phyloP scores from a whole-genome alignment of 2,888 invertebrate genomes.

The Caenorhabditis macrosperma region DNA sequence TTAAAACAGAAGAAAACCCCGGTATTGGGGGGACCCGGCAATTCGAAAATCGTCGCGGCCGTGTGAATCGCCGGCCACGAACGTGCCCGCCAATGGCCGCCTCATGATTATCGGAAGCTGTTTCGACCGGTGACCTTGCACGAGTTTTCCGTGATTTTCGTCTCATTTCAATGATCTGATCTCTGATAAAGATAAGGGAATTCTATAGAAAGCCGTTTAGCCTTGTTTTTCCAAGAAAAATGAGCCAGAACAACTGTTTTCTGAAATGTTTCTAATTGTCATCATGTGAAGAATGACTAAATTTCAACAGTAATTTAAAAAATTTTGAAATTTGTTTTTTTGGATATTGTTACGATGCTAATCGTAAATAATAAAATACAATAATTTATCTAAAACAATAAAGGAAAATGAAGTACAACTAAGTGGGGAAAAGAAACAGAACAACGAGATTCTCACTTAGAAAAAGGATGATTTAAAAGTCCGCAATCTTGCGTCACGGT shows the following conservation, averaged over 20 bases:
- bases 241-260: neutral
- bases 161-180: too few relatives aligned
- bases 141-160: neutral
- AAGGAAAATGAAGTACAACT: too few relatives aligned
- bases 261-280: neutral
- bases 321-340: neutral
- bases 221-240: neutral
- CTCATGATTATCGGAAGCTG: conserved; percentile 10
- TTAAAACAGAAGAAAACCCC: too few relatives aligned
- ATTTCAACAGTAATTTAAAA: neutral
- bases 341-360: too few relatives aligned
- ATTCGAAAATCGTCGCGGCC: neutral
- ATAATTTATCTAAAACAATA: too few relatives aligned
- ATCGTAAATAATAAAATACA: too few relatives aligned
- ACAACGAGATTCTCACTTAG: too few relatives aligned
- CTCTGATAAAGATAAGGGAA: too few relatives aligned
- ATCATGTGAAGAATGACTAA: neutral
- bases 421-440: too few relatives aligned
- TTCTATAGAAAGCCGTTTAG: neutral
- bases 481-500: too few relatives aligned
- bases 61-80: conserved; percentile 3
- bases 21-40: neutral
- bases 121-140: neutral
- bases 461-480: too few relatives aligned
- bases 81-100: conserved; percentile 13